Evolutionary conservation across 64 coral and sea anemone genomes (phyloP).

Genomic region (Montipora efflorescens): DNA sequence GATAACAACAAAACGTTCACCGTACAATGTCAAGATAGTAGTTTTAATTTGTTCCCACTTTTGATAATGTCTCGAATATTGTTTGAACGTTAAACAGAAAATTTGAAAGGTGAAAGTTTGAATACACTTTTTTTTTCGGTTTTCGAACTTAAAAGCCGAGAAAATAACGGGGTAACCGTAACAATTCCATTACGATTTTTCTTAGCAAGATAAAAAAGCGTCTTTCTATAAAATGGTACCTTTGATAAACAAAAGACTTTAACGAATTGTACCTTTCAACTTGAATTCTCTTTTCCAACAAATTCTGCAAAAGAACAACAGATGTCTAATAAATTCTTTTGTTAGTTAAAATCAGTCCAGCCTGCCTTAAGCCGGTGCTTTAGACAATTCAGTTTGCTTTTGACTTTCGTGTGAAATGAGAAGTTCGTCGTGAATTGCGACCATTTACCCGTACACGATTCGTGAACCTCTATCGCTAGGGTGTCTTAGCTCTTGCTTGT

Average conservation of each 20-base stretch:
- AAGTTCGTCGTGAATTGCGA: too few species aligned
- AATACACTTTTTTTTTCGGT: background rate
- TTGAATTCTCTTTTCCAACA: background rate
- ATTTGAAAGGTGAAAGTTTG: background rate
- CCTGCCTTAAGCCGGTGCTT: background rate
- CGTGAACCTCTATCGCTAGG: too few species aligned
- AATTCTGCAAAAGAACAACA: background rate
- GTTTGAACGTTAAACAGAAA: too few species aligned
- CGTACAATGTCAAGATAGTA: background rate
- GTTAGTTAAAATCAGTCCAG: too few species aligned
- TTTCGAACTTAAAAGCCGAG: background rate
- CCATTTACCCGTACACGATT: too few species aligned
- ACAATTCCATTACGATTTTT: background rate
- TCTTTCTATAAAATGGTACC: background rate
- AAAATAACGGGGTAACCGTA: background rate
- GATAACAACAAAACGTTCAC: background rate
- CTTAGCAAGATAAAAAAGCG: too few species aligned
- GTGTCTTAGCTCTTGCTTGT: too few species aligned
- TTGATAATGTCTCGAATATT: too few species aligned
- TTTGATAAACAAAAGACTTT: background rate
- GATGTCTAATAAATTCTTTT: background rate
- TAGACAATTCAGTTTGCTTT: too few species aligned
- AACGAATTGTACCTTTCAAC: background rate
- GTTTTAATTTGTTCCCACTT: background rate
- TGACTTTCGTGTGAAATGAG: too few species aligned